Evolutionary conservation across 1,140 invertebrate species (phyloP).

Genomic region (Whitmania pigra): DNA sequence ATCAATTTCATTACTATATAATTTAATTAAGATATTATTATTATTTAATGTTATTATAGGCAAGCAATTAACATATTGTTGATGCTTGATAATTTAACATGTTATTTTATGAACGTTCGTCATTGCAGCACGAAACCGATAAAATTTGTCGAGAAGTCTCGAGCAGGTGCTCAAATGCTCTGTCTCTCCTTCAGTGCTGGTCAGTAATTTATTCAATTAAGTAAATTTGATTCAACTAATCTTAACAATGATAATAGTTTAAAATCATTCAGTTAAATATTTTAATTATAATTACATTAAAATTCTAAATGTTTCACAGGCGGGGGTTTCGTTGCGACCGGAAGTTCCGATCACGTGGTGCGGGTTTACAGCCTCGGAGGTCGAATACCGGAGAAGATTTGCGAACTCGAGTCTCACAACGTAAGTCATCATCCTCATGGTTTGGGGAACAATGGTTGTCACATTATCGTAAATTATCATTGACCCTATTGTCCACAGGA

Average conservation of each 20-base stretch:
- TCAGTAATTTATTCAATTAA: constrained; percentile 16
- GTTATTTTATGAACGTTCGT: constrained; percentile 27
- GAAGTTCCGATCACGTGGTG: constrained; percentile 83
- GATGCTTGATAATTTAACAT: not conserved
- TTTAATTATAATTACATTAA: not conserved
- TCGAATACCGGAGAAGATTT: constrained; percentile 57
- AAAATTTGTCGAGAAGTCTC: constrained; percentile 80
- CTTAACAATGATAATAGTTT: not conserved
- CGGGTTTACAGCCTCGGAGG: constrained; percentile 71
- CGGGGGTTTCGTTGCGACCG: constrained; percentile 81
- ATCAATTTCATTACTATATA: no score
- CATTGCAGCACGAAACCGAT: constrained; percentile 60
- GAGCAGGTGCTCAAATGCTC: constrained; percentile 88
- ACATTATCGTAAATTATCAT: no score
- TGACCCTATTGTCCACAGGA: constrained; percentile 47
- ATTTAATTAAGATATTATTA: no score
- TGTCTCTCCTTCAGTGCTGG: constrained; percentile 79
- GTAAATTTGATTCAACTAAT: not conserved
- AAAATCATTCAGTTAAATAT: no score
- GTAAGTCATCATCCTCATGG: constrained; percentile 38
- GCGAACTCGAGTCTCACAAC: constrained; percentile 73
- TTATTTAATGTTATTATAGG: not conserved
- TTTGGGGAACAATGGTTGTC: no score
- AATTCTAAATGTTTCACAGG: constrained; percentile 43
- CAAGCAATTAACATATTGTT: not conserved